Conservation (phyloP, 2,113 vertebrate genomes). For the Anolis sagrei region DNA sequence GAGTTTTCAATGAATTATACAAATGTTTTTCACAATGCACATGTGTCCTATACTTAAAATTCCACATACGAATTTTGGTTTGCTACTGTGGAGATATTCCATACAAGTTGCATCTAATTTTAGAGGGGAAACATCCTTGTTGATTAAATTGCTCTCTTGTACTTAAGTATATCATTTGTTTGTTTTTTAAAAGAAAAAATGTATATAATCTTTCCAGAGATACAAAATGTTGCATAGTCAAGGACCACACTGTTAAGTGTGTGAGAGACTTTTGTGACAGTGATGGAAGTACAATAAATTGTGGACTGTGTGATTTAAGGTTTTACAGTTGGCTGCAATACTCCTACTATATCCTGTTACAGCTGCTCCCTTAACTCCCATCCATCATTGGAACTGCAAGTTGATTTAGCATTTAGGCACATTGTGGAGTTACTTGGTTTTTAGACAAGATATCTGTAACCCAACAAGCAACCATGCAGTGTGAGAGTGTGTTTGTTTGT, state of each 20-base stretch:
- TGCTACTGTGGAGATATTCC: constrained; percentile 73
- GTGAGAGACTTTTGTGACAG: constrained; percentile 73
- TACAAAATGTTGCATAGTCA: constrained; percentile 69
- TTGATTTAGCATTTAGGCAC: constrained; percentile 63
- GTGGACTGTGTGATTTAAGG: constrained; percentile 69
- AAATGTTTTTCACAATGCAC: constrained; percentile 50
- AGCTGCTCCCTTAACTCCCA: constrained; percentile 50
- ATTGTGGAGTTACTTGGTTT: constrained; percentile 39
- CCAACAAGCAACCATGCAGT: constrained; percentile 39
- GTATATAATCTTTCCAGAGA: constrained; percentile 65
- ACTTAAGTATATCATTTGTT: constrained; percentile 69
- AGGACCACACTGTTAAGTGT: constrained; percentile 74
- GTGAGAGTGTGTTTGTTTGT: neutral
- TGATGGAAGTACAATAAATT: constrained; percentile 66
- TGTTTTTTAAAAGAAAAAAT: constrained; percentile 42
- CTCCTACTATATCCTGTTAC: constrained; percentile 39
- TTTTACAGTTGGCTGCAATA: constrained; percentile 55
- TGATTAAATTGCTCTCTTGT: constrained; percentile 73
- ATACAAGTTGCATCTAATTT: constrained; percentile 70
- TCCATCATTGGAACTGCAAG: constrained; percentile 50
- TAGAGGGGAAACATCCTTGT: constrained; percentile 74
- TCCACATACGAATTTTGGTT: constrained; percentile 72
- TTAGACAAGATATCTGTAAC: constrained; percentile 58
- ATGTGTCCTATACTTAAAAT: constrained; percentile 63
- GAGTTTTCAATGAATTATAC: constrained; percentile 44